Evolutionary conservation across 2,113 vertebrate species (phyloP).

Genomic region (Gila orcuttii): DNA sequence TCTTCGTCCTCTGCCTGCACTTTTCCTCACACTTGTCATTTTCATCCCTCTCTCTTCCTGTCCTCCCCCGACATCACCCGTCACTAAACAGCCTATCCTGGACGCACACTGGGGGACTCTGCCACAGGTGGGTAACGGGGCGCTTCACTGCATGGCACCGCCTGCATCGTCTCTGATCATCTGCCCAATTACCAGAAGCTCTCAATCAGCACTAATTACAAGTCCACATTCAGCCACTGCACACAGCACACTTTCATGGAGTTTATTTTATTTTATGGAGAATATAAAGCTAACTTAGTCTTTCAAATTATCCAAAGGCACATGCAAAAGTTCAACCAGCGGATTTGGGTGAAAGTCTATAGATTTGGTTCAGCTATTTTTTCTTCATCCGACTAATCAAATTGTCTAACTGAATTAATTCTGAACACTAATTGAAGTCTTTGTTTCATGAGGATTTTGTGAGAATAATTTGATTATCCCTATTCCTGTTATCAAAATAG

Average conservation of each 20-base stretch:
- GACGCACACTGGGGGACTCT: constrained; percentile 91
- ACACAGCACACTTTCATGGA: not conserved
- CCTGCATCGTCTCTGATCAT: constrained; percentile 64
- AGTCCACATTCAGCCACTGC: not conserved
- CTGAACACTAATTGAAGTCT: not conserved
- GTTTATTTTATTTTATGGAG: not conserved
- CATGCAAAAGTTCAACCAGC: not conserved
- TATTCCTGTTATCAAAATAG: not conserved
- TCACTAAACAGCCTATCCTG: constrained; percentile 90
- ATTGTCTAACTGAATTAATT: not conserved
- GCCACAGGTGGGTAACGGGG: constrained; percentile 88
- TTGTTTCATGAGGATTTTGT: not conserved
- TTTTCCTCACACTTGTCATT: constrained; percentile 56
- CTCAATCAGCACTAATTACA: constrained; percentile 14
- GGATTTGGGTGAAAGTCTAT: not conserved
- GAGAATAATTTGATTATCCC: not conserved
- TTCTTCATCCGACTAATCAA: constrained; percentile 2
- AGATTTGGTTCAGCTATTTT: constrained; percentile 13
- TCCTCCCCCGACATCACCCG: constrained; percentile 67
- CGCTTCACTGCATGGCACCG: constrained; percentile 79
- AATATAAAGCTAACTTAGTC: not conserved
- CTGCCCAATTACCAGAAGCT: constrained; percentile 8
- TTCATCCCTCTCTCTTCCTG: constrained; percentile 38
- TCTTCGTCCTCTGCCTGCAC: constrained; percentile 52
- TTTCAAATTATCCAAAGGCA: not conserved